Percentiles rank a stretch among this genome's conserved stretches.
Conservation (phyloP, 2,113 vertebrate genomes). For the Columba livia region DNA sequence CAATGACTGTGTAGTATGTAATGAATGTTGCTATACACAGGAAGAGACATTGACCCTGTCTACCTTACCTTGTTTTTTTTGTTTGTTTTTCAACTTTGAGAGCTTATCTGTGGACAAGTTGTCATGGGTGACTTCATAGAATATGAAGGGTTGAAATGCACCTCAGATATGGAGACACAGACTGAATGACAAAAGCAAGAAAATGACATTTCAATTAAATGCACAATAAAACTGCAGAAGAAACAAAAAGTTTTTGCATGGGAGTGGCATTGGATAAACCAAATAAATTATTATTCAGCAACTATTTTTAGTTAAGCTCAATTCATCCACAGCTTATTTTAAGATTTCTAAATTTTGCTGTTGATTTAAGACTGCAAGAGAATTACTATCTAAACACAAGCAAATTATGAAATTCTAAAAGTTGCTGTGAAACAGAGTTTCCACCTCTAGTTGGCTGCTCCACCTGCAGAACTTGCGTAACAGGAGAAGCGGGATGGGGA, state of each 20-base stretch:
- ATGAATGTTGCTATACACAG: neutral
- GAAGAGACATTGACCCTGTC: neutral
- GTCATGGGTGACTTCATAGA: neutral
- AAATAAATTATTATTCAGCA: neutral
- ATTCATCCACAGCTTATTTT: neutral
- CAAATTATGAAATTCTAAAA: no score
- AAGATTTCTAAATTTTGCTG: neutral
- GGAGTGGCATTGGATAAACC: neutral
- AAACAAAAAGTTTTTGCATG: neutral
- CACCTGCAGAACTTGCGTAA: no score
- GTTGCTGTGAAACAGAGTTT: no score
- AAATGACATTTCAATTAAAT: neutral
- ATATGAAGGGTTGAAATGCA: neutral
- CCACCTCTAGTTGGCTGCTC: no score
- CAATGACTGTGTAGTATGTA: neutral
- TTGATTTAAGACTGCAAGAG: neutral
- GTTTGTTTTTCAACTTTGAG: neutral
- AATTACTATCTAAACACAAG: neutral
- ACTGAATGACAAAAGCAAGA: neutral
- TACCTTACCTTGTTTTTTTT: neutral
- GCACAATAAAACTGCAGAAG: neutral
- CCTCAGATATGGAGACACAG: neutral
- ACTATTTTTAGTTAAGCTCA: neutral
- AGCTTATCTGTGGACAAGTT: neutral
- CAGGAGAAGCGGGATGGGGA: neutral